Evolutionary conservation across 2,113 vertebrate species (phyloP).

Genomic region (Dasyprocta punctata): DNA sequence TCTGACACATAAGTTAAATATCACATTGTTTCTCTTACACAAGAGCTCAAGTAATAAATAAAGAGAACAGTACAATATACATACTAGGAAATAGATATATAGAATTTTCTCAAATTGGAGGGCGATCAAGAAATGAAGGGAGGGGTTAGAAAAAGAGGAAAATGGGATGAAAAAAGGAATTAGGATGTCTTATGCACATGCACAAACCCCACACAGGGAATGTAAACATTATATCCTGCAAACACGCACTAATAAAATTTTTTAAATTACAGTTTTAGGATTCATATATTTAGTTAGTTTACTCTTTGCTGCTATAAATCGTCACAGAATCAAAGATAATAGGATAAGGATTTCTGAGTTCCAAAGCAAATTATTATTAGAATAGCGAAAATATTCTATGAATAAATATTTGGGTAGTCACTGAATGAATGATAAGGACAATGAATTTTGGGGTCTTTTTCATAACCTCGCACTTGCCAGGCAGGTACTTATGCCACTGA

Average conservation of each 20-base stretch:
- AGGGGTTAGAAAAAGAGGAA: neutral
- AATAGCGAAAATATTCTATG: neutral
- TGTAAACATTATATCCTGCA: neutral
- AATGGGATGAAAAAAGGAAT: neutral
- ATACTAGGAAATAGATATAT: neutral
- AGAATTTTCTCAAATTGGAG: neutral
- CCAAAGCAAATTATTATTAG: slow-evolving; percentile 21
- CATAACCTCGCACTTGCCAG: too few species aligned
- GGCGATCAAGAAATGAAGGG: neutral
- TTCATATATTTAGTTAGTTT: neutral
- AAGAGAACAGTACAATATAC: neutral
- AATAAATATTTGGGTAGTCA: slow-evolving; percentile 39
- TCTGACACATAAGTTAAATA: neutral
- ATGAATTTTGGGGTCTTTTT: too few species aligned
- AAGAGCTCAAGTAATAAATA: neutral
- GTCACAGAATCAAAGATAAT: slow-evolving; percentile 7
- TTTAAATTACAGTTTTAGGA: neutral
- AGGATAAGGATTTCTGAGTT: neutral
- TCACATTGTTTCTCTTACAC: neutral
- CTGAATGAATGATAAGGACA: neutral
- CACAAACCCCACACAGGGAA: neutral
- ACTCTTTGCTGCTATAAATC: neutral
- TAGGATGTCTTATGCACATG: neutral
- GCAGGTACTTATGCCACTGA: too few species aligned
- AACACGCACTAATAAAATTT: neutral